Base-by-base conservation (phyloP, 1,140 invertebrate genomes). In the Kradibia gibbosae region DNA sequence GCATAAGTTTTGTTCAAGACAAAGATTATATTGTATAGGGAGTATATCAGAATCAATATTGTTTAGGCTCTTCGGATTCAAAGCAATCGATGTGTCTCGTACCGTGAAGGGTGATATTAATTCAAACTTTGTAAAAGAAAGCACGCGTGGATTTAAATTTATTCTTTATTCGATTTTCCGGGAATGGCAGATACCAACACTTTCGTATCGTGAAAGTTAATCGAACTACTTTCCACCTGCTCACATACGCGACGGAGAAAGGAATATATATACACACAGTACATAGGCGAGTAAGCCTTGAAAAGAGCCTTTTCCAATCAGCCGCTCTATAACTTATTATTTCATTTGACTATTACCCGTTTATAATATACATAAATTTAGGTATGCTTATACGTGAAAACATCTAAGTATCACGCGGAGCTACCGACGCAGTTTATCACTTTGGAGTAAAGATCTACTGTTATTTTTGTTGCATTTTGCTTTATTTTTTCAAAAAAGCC, bases 121-220 rank as follows among this genome's bases (percentile, higher is more conserved):
- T n/a, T n/a, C n/a, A n/a, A n/a, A n/a, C n/a, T n/a, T n/a, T n/a
- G n/a, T n/a, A n/a, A 48, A 17, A 48, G 45, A 53, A 22, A 53
- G 15, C 3, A 20, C 15, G 5, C 10, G 50, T 20, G 50, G 50
- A 20, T 20, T 3, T 11, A 5, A 11, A 20, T 53, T 53, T 15
- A 55, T 53, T 75, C 73, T 57, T 22, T 50, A 80, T 80, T 83
- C 71, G 73, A 62, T 25, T n/a, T 20, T 65, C 34, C 65, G 15
- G 8, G 15, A 78, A 45, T 72, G 70, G 80, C 48, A 53, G 50
- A 4, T 20, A 17, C 13, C 15, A 20, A 53, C 50, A 17, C 17
- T 48, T 53, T 3, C 65, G 70, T 55, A 60, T 45, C 83, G 86
- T 74, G 85, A 86, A 86, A 86, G 84, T 82, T 55, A 39, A 70